These are phyloP conservation scores for Atta colombica DNA, from an alignment of 1,140 invertebrate genomes.

Conservation along the genomic window DNA sequence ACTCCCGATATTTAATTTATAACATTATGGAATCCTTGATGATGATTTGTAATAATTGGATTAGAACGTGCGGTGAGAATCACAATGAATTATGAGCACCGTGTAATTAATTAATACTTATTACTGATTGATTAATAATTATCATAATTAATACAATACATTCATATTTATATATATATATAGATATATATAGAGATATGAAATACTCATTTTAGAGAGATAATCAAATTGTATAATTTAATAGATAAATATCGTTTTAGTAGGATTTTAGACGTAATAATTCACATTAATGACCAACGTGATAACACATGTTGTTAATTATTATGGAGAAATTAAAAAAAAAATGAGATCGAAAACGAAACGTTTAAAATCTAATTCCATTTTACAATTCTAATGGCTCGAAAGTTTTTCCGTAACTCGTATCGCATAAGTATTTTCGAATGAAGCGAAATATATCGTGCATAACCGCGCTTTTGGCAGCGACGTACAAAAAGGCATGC, in stretches of 20 bases:
- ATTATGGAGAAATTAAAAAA: not conserved
- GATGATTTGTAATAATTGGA: conserved; percentile 30
- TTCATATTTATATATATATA: not conserved
- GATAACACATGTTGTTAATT: too few species aligned
- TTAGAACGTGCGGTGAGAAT: conserved; percentile 24
- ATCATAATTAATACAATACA: conserved; percentile 38
- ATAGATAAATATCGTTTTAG: conserved; percentile 15
- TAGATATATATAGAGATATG: not conserved
- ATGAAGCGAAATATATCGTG: conserved; percentile 14
- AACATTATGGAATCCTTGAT: conserved; percentile 16
- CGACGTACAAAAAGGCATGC: conserved; percentile 36
- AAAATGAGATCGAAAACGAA: not conserved
- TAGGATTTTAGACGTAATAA: not conserved
- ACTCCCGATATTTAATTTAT: not conserved
- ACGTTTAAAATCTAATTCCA: not conserved
- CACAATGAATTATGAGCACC: conserved; percentile 1
- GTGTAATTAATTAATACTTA: conserved; percentile 49
- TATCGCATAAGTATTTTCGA: conserved; percentile 22
- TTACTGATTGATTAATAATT: conserved; percentile 41
- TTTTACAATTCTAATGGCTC: not conserved
- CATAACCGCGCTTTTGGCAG: conserved; percentile 23
- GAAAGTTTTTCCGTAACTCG: not conserved
- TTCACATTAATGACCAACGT: too few species aligned
- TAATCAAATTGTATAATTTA: conserved; percentile 28
- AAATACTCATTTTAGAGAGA: conserved; percentile 15